Base-by-base conservation (phyloP, 2,888 invertebrate species). In the Oscheius myriophilus region DNA sequence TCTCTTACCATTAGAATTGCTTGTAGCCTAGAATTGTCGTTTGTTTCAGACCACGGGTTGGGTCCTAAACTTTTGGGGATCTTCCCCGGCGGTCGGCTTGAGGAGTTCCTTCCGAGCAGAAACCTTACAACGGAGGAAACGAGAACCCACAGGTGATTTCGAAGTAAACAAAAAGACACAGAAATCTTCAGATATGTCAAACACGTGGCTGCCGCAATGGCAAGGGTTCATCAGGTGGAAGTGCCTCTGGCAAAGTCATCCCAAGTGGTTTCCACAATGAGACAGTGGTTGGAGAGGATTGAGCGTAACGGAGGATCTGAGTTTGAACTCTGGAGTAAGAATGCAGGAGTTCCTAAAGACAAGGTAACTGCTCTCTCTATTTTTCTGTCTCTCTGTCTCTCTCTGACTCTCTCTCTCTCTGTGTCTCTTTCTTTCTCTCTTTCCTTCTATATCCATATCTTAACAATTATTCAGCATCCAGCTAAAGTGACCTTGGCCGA, bases 221-320 rank as follows among this genome's bases (percentile, higher is more conserved):
- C 63, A 18, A 18, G 52, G 7, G 52, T 63, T 41, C 63, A 63
- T 42, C 63, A 63, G 21, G 25, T 63, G n/a, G 53, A 63, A 2
- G 42, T 53, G 1, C 63, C 63, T 14, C 23, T 63, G 2, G 1
- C 63, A 0, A 63, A 41, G 18, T 23, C 51, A 9, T 25, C 63
- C 2, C 63, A 52, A 51, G 18, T 63, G 41, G 52, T 63, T 2
- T 14, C 52, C n/a, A 63, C 53, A 9, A 94, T 93, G 6, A 92
- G 95, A 90, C 69, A 87, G 25, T 80, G 80, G 80, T 16, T 75
- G 14, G 67, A 67, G 12, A 59, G 70, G 39, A 70, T 75, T 55
- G 67, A 72, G 61, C 33, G 39, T 11, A 52, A 52, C 7, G 63
- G 63, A 12, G 63, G 53, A 18, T 18, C 51, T 23, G 53, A 63